Percentiles rank a stretch among this genome's conserved stretches.
Evolutionary conservation across 2,888 invertebrate genomes (phyloP).

Genomic region (Phania funesta): DNA sequence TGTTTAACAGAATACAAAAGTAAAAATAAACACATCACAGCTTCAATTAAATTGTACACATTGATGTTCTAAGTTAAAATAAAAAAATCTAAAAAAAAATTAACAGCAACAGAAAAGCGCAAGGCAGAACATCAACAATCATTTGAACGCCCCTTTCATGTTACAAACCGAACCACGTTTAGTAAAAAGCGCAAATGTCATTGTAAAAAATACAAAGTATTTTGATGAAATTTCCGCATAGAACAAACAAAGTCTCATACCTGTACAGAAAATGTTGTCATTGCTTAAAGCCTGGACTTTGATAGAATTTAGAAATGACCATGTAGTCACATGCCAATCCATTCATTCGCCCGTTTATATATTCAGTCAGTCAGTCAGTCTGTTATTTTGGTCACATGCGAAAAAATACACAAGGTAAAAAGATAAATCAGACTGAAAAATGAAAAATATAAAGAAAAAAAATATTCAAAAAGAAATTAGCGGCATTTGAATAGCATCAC

Average conservation of each 20-base stretch:
- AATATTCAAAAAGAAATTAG: slow-evolving; percentile 55
- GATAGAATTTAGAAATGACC: slow-evolving; percentile 64
- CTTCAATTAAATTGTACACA: slow-evolving; percentile 22
- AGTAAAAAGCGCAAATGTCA: slow-evolving; percentile 52
- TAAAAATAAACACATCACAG: slow-evolving; percentile 7
- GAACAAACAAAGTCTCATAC: neutral
- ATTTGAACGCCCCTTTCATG: slow-evolving; percentile 46
- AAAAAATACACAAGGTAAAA: neutral
- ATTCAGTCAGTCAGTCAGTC: slow-evolving; percentile 61
- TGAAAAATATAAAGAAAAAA: slow-evolving; percentile 3
- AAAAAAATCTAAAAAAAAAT: slow-evolving; percentile 1
- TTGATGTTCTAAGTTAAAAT: slow-evolving; percentile 10
- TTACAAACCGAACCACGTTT: slow-evolving; percentile 41
- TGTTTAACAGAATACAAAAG: neutral
- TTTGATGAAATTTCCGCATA: slow-evolving; percentile 48
- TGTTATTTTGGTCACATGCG: slow-evolving; percentile 50
- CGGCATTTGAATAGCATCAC: slow-evolving; percentile 49
- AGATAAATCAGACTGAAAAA: neutral
- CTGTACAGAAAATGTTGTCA: slow-evolving; percentile 35
- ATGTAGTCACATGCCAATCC: slow-evolving; percentile 50
- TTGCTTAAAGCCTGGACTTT: slow-evolving; percentile 53
- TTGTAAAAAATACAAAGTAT: slow-evolving; percentile 23
- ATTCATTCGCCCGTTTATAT: slow-evolving; percentile 21
- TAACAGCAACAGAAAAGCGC: neutral
- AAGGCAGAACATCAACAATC: slow-evolving; percentile 10